Evolutionary conservation across 2,888 invertebrate genomes (phyloP), one percentile per base, ranked within the genome.

Genomic region (Andrena trimmerana): DNA sequence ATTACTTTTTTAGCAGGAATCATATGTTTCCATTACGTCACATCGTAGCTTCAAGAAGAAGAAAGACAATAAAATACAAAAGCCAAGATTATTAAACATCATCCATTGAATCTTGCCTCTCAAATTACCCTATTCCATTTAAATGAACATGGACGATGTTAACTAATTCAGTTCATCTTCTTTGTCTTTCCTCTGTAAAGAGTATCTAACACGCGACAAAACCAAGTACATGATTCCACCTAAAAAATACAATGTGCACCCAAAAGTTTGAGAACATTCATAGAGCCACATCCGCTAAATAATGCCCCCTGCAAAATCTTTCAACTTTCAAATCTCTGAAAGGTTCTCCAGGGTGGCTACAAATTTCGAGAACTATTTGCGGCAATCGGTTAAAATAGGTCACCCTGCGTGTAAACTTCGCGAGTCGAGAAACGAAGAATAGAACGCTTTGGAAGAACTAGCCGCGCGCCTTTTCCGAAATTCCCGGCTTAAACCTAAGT

Each of bases 401-500:
- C 70, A 70, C 16, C 59, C 70, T 7, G 60, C 42, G 29, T 48
- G 50, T 62, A 62, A 59, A 57, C 70, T 76, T 57, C 52, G 80
- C 71, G 71, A 86, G 80, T 75, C 82, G 60, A 76, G 42, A 31
- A 59, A 50, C 42, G 73, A 81, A 29, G 36, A 60, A 65, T 42
- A 69, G n/a, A 66, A 69, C 36, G 59, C 57, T 80, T 72, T 76
- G 76, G 24, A 76, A 79, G 65, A 73, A 73, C 73, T 80, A 72
- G 82, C 72, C 65, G 65, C 31, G 69, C 73, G 62, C 66, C 66
- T 65, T 68, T 57, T 62, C 52, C 54, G 50, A 73, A 62, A 60
- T 66, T 78, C 63, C 68, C 69, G 77, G 57, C 79, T 78, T 79
- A 88, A 88, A 83, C 67, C 81, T 83, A 86, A 79, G 85, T 86